Percentiles rank a stretch among this genome's conserved stretches.
Conservation (phyloP, 2,113 vertebrate genomes). For the Erpornis zantholeuca region DNA sequence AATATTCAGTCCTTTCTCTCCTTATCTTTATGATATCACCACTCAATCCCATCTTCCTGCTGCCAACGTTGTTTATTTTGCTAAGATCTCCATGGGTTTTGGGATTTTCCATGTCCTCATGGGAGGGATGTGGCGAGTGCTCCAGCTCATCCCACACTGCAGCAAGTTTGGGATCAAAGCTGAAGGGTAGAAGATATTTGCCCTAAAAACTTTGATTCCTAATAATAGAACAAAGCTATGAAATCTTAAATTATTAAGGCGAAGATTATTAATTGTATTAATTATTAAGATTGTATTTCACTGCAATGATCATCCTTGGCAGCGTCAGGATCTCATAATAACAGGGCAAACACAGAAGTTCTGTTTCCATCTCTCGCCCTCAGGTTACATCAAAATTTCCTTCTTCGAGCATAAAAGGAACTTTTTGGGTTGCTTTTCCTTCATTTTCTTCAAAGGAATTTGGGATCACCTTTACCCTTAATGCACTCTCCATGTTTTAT, state of each 20-base stretch:
- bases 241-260: constrained; percentile 34
- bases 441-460: background rate
- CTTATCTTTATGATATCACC: background rate
- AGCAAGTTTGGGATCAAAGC: background rate
- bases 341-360: background rate
- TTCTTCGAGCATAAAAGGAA: background rate
- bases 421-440: background rate
- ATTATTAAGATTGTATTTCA: constrained; percentile 37
- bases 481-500: accelerated
- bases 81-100: accelerated
- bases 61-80: background rate
- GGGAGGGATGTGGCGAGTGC: background rate
- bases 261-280: constrained; percentile 38
- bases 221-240: constrained; percentile 7
- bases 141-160: background rate
- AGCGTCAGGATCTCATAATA: background rate
- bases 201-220: background rate
- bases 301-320: background rate
- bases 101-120: background rate
- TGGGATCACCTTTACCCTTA: background rate
- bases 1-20: background rate
- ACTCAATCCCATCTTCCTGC: background rate
- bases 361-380: background rate
- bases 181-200: background rate
- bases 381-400: background rate